phyloP scores from a whole-genome alignment of 23 tunicate species.

The Ascidia mentula region DNA sequence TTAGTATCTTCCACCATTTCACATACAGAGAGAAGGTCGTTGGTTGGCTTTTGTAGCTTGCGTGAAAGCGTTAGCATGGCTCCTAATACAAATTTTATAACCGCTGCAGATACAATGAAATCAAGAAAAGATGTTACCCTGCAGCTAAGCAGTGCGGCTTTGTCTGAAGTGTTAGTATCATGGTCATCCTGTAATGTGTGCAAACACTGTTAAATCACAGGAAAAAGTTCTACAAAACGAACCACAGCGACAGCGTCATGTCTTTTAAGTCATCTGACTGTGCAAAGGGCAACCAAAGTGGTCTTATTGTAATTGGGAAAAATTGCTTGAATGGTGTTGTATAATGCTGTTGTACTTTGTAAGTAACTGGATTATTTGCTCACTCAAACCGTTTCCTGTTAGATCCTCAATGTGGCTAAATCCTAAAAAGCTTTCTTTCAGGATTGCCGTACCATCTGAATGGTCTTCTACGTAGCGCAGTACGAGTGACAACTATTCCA shows the following conservation, averaged over 20 bases:
- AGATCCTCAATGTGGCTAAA: slow-evolving; percentile 21
- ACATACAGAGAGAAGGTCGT: background rate
- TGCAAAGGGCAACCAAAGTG: background rate
- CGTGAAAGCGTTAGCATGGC: slow-evolving; percentile 30
- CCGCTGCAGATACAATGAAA: slow-evolving; percentile 28
- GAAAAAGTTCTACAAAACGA: slow-evolving; percentile 12
- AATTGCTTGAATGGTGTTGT: slow-evolving; percentile 19
- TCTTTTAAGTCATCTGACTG: slow-evolving; percentile 44
- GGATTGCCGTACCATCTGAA: slow-evolving; percentile 23
- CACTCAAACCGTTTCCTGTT: slow-evolving; percentile 26
- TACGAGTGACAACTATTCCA: slow-evolving; percentile 15
- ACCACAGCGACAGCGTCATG: slow-evolving; percentile 24
- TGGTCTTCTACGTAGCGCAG: slow-evolving; percentile 15
- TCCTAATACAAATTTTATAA: slow-evolving; percentile 21
- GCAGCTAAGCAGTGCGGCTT: too few species aligned
- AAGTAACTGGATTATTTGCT: slow-evolving; percentile 28
- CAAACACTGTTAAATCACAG: slow-evolving; percentile 33
- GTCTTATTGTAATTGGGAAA: slow-evolving; percentile 26
- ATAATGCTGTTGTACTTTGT: slow-evolving; percentile 22
- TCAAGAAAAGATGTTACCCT: background rate
- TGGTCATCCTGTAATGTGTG: slow-evolving; percentile 18
- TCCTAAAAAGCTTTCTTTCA: slow-evolving; percentile 24
- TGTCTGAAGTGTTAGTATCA: background rate
- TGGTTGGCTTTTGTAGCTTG: slow-evolving; percentile 26
- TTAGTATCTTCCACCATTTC: background rate